Conservation (phyloP, 2,888 invertebrate species). For the Cryptophagus acutangulus region DNA sequence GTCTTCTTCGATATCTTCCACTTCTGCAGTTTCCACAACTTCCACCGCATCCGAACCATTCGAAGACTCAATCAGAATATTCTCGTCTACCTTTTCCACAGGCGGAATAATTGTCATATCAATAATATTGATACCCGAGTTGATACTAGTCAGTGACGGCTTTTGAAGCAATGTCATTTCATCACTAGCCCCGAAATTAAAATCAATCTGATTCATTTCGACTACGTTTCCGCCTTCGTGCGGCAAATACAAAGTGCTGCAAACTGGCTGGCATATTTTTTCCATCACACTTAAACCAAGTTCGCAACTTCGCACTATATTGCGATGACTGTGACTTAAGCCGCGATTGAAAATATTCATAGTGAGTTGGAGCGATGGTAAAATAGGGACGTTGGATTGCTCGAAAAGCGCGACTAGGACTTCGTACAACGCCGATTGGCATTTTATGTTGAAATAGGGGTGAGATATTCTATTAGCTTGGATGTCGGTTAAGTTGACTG, state of each 20-base stretch:
- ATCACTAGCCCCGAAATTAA: no score
- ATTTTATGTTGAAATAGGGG: slow-evolving; percentile 22
- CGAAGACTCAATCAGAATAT: no score
- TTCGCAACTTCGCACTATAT: slow-evolving; percentile 20
- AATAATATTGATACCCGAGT: no score
- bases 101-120: no score
- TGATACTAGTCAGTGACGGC: no score
- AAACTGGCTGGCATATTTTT: slow-evolving; percentile 28
- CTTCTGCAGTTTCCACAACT: neutral
- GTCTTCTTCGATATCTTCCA: neutral
- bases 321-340: slow-evolving; percentile 15
- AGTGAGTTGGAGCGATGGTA: slow-evolving; percentile 23
- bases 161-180: no score
- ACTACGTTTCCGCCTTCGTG: neutral
- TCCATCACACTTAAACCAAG: slow-evolving; percentile 23
- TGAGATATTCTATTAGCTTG: slow-evolving; percentile 17
- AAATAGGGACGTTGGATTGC: slow-evolving; percentile 21
- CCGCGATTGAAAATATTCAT: slow-evolving; percentile 24
- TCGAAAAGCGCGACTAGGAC: slow-evolving; percentile 25
- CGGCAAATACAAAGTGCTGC: slow-evolving; percentile 20
- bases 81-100: no score
- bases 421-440: slow-evolving; percentile 23
- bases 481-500: no score
- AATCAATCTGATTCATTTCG: slow-evolving; percentile 3
- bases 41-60: no score